Conservation (phyloP, 64 coral and sea anemone species). For the Catalaphyllia jardinei region DNA sequence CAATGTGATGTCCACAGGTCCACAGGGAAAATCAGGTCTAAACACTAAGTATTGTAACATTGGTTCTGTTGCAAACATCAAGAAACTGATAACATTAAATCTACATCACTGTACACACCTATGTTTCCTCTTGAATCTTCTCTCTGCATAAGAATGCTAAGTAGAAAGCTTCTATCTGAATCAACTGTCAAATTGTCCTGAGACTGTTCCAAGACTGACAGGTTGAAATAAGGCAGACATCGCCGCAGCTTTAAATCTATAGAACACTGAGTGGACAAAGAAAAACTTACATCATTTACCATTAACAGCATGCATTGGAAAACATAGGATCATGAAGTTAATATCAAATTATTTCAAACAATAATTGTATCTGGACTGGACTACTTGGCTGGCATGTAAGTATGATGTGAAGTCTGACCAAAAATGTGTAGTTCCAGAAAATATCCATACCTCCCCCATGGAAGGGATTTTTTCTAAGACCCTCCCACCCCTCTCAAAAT, state of each 20-base stretch:
- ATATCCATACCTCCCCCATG: too few relatives aligned
- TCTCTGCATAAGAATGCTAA: slow-evolving; percentile 84
- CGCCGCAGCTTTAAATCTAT: slow-evolving; percentile 77
- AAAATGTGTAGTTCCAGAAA: too few relatives aligned
- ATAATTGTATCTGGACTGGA: not conserved
- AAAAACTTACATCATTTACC: too few relatives aligned
- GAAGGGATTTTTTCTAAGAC: too few relatives aligned
- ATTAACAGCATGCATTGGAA: too few relatives aligned
- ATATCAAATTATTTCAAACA: not conserved
- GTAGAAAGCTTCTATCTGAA: slow-evolving; percentile 70
- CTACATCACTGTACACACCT: slow-evolving; percentile 23
- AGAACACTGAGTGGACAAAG: slow-evolving; percentile 64
- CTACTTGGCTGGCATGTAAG: too few relatives aligned
- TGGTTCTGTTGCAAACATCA: not conserved
- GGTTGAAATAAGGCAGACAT: slow-evolving; percentile 90
- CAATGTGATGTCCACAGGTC: not conserved
- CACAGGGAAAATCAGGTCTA: not conserved
- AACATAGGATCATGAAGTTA: too few relatives aligned
- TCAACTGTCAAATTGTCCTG: slow-evolving; percentile 63
- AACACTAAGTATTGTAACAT: not conserved
- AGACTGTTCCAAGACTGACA: slow-evolving; percentile 58
- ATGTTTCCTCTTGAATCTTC: slow-evolving; percentile 88
- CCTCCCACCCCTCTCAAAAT: too few relatives aligned
- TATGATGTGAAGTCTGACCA: too few relatives aligned
- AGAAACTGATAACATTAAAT: too few relatives aligned